Base-by-base conservation (phyloP, 2,113 vertebrate species). In the Casuarius casuarius region DNA sequence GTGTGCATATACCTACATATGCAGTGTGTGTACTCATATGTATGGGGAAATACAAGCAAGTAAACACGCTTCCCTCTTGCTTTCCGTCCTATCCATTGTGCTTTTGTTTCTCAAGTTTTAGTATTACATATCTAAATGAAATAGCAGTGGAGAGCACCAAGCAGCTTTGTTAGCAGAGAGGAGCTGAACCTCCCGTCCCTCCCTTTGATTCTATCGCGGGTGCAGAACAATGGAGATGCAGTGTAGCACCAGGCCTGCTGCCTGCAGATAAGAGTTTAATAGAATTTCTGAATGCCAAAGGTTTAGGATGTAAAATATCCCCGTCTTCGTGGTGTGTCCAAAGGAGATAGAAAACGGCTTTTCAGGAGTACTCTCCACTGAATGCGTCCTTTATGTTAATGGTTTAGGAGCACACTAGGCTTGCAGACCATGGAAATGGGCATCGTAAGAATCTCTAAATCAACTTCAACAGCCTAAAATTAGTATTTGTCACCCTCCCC, bases 211-310 rank as follows among this genome's bases (percentile, higher is more conserved):
- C 98, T 98, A 98, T 99, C 98, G 97, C 92, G 97, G 98, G 97
- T 94, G 97, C 97, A 98, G 98, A 99, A 99, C 99, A 99, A 99
- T 99, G 97, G 98, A 93, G 98, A 97, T 93, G 97, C 97, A 91
- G 98, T 97, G 98, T 98, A 98, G 98, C 98, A 94, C 88, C 48
- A 54, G 98, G 99, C 97, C 99, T 99, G 99, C 98, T 98, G 98
- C 98, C 98, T 97, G 98, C 98, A 98, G 99, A 99, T 99, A 99
- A 99, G 99, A 98, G 98, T 99, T 99, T 98, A 99, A 99, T 99
- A 99, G 99, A 99, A 99, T 99, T 98, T 99, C 98, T 99, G 98
- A 99, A 99, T 98, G 98, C 98, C 98, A 98, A 98, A 99, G 98
- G 98, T 98, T 98, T 98, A 98, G 98, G 98, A 98, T 98, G 98